These are phyloP conservation scores for Zaprionus gabonicus DNA, from an alignment of 1,140 invertebrate species.

Conservation along the genomic window DNA sequence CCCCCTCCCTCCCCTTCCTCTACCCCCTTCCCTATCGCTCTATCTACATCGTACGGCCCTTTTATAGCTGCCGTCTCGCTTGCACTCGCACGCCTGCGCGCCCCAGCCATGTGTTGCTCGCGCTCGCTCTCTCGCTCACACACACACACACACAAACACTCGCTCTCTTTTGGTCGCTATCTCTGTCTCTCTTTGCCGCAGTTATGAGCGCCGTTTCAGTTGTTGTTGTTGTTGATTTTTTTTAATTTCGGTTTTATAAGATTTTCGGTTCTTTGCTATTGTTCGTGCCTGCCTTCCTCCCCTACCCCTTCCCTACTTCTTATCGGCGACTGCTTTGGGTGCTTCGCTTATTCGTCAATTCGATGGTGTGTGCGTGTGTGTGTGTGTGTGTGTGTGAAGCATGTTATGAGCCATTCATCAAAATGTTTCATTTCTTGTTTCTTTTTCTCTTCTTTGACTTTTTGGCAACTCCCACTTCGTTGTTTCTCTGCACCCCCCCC, in stretches of 20 bases:
- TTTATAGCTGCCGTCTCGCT: conserved; percentile 61
- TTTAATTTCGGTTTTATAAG: conserved; percentile 82
- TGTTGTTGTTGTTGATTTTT: conserved; percentile 68
- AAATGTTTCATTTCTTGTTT: conserved; percentile 63
- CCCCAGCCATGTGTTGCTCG: conserved; percentile 52
- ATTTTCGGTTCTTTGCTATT: conserved; percentile 78
- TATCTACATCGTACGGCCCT: conserved; percentile 47
- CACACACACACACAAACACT: conserved; percentile 16
- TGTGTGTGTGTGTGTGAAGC: conserved; percentile 38
- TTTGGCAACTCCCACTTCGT: conserved; percentile 81
- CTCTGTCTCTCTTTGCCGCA: conserved; percentile 47
- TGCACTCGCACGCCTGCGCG: conserved; percentile 39
- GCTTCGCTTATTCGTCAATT: conserved; percentile 80
- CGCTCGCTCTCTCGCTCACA: conserved; percentile 33
- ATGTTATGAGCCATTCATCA: conserved; percentile 83
- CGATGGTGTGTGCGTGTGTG: conserved; percentile 13
- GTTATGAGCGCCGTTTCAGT: conserved; percentile 61
- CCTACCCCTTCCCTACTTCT: conserved; percentile 3
- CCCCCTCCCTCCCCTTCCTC: background rate
- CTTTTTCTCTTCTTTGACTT: conserved; percentile 53
- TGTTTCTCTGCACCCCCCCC: conserved; percentile 31
- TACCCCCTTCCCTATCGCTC: background rate
- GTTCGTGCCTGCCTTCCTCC: conserved; percentile 27
- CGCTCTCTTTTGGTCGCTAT: conserved; percentile 10
- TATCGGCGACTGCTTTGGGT: conserved; percentile 51